Conservation (phyloP, 2,113 vertebrate species). For the Phycodurus eques region DNA sequence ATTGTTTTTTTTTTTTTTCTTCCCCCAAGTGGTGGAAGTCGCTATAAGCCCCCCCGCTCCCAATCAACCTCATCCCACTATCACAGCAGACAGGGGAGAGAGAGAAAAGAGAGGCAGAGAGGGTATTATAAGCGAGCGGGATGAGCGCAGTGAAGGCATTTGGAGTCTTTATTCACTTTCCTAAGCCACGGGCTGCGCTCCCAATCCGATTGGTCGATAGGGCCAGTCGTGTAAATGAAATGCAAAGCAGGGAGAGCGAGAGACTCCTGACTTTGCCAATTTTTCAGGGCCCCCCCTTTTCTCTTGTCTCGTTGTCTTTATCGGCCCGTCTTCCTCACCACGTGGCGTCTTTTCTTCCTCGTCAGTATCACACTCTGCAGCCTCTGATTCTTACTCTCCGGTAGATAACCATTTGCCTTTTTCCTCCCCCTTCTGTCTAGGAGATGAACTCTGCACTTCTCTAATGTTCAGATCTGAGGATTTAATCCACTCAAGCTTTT, state of each 20-base stretch:
- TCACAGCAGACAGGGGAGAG: constrained; percentile 68
- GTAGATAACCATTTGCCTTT: constrained; percentile 59
- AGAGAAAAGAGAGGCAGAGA: constrained; percentile 70
- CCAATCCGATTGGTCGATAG: constrained; percentile 75
- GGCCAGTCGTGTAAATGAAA: constrained; percentile 76
- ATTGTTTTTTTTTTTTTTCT: constrained; percentile 16
- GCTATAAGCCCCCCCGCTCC: constrained; percentile 19
- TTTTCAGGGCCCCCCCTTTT: constrained; percentile 52
- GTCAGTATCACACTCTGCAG: constrained; percentile 47
- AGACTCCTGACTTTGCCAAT: constrained; percentile 68
- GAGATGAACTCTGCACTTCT: constrained; percentile 68
- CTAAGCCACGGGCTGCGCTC: constrained; percentile 72
- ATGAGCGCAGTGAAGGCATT: constrained; percentile 76
- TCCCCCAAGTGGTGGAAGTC: constrained; percentile 34
- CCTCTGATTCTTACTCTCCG: constrained; percentile 48
- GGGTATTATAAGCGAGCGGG: constrained; percentile 71
- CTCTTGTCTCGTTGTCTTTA: constrained; percentile 56
- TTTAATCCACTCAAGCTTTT: constrained; percentile 57
- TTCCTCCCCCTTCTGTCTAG: constrained; percentile 29
- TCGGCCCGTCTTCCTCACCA: constrained; percentile 53
- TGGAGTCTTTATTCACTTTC: constrained; percentile 72
- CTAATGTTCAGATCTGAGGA: constrained; percentile 54
- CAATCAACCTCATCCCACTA: constrained; percentile 51
- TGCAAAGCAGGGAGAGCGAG: constrained; percentile 65
- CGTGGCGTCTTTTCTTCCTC: constrained; percentile 44